Base-by-base conservation (phyloP, 2,888 invertebrate genomes). In the Melinaea menophilus region DNA sequence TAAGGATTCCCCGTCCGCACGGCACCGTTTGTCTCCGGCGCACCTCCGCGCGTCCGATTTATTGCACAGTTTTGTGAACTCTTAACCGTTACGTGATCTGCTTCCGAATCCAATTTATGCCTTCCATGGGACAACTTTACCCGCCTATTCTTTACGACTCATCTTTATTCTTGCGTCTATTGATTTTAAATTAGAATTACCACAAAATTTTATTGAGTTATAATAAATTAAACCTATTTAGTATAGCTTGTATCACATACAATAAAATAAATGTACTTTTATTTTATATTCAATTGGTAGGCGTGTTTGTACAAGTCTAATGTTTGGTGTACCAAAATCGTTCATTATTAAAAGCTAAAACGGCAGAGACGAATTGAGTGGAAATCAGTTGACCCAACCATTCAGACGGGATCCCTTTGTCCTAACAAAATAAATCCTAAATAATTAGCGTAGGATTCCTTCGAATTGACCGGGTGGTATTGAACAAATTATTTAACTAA, bases 81-180 rank as follows among this genome's bases (percentile, higher is more conserved):
- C 88, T 87, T 88, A 89, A 88, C 88, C 88, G 87, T 90, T 90
- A 90, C 90, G 90, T 90, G 90, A 90, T 89, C 89, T 86, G 89
- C 86, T 90, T 90, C 89, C 88, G 89, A 88, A 88, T 83, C 87
- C 86, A 88, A 90, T 90, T 90, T 90, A 90, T 90, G 82, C 80
- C 82, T 82, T 89, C 87, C 84, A 84, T 84, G 88, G 88, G 87
- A 86, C 84, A 88, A 89, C 79, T 90, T 89, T 75, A 77, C 71
- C 78, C 79, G 84, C 82, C 86, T 84, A 88, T 89, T 86, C 86
- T 89, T 90, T 88, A 90, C 87, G 88, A 85, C 79, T 83, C 81
- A 81, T 85, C 82, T 80, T 73, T 73, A 77, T 9, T 41, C 45
- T 55, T 56, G 60, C 45, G 60, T 58, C 65, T 62, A 67, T 67